These are phyloP conservation scores for Plutella xylostella DNA, from an alignment of 2,888 invertebrate genomes.

Conservation along the genomic window DNA sequence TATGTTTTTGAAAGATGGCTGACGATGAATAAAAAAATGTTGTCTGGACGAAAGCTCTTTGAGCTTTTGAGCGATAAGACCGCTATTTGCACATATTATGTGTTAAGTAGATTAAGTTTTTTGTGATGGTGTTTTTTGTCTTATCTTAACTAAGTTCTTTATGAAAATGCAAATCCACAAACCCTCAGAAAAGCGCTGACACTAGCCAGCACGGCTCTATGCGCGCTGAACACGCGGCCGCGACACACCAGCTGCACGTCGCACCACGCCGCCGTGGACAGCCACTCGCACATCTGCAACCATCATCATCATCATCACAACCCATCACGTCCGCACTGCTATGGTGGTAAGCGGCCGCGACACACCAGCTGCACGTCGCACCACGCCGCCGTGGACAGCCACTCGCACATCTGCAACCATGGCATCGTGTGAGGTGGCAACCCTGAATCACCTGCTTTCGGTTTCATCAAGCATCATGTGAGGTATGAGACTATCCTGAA, in stretches of 20 bases:
- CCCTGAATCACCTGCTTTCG: no score
- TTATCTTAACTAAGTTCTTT: no score
- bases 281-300: slow-evolving; percentile 52
- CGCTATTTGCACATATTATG: no score
- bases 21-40: no score
- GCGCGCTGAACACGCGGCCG: slow-evolving; percentile 72
- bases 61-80: no score
- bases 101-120: no score
- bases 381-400: slow-evolving; percentile 55
- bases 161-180: slow-evolving; percentile 20
- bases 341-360: neutral
- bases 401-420: slow-evolving; percentile 45
- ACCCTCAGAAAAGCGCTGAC: slow-evolving; percentile 77
- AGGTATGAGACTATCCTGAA: no score
- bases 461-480: no score
- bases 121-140: no score
- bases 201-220: slow-evolving; percentile 75
- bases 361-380: slow-evolving; percentile 54
- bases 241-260: slow-evolving; percentile 75
- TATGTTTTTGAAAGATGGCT: neutral
- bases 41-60: no score
- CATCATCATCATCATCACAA: slow-evolving; percentile 13
- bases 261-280: slow-evolving; percentile 58
- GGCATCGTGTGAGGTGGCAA: no score
- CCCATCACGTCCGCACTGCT: neutral